phyloP scores from a whole-genome alignment of 2,113 vertebrate genomes.

The Tachysurus fulvidraco region DNA sequence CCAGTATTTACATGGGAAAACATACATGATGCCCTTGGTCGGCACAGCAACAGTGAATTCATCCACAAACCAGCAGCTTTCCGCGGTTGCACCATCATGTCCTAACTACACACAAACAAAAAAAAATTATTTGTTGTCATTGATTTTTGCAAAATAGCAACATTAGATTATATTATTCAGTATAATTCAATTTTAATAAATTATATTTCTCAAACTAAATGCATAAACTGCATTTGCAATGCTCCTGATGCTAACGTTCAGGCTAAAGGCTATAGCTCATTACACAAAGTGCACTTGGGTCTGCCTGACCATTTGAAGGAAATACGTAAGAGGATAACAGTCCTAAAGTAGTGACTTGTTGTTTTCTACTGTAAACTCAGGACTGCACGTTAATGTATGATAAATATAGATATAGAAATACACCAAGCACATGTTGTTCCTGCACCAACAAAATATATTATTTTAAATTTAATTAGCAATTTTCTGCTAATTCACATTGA shows the following conservation, averaged over 20 bases:
- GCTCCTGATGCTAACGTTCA: not conserved
- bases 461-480: too few species aligned
- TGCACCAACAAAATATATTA: too few species aligned
- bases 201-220: not conserved
- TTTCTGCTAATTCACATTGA: too few species aligned
- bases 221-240: not conserved
- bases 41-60: conserved; percentile 86
- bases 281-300: not conserved
- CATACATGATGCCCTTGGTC: conserved; percentile 89
- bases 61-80: conserved; percentile 96
- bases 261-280: not conserved
- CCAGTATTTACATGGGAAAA: conserved; percentile 91
- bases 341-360: too few species aligned
- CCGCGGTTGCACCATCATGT: conserved; percentile 90
- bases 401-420: too few species aligned
- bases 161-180: not conserved
- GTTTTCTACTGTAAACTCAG: too few species aligned
- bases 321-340: too few species aligned
- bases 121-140: not conserved
- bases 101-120: conserved; percentile 77
- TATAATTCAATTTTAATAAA: too few species aligned
- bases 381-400: too few species aligned
- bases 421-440: too few species aligned
- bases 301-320: too few species aligned
- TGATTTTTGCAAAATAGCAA: too few species aligned